Evolutionary conservation across 1,140 invertebrate species (phyloP).

Genomic region (Microplitis demolitor): DNA sequence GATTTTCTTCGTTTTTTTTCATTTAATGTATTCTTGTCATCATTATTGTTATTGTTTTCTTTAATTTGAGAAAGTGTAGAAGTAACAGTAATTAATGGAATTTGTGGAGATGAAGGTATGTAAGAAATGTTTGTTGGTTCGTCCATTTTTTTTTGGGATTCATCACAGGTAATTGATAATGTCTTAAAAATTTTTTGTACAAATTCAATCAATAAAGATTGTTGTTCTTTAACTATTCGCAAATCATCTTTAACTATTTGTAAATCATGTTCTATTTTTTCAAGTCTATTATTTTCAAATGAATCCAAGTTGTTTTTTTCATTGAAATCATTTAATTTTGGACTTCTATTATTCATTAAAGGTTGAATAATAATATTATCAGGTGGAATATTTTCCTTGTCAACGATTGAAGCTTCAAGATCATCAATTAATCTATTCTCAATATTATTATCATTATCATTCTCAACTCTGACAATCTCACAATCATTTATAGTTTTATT

Average conservation of each 20-base stretch:
- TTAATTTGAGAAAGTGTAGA: not conserved
- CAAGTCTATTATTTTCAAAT: no score
- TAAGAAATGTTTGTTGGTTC: not conserved
- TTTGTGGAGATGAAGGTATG: not conserved
- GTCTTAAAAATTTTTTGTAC: not conserved
- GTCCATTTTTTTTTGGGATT: not conserved
- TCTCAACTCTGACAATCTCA: not conserved
- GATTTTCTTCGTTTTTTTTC: slow-evolving; percentile 8
- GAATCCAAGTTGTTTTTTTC: not conserved
- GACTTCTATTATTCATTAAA: not conserved
- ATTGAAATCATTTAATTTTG: not conserved
- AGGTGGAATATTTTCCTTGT: slow-evolving; percentile 10
- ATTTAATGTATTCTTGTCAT: not conserved
- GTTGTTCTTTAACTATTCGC: no score
- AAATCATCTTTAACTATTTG: no score
- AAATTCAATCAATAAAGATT: no score
- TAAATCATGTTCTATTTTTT: no score
- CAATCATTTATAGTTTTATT: not conserved
- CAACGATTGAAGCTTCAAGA: not conserved
- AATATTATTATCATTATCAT: not conserved
- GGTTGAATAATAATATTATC: not conserved
- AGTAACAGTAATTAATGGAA: not conserved
- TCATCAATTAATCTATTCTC: not conserved
- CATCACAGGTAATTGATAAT: not conserved
- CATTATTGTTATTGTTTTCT: not conserved